phyloP scores from a whole-genome alignment of 2,797 vertebrate species.

The Sebastolobus alascanus region DNA sequence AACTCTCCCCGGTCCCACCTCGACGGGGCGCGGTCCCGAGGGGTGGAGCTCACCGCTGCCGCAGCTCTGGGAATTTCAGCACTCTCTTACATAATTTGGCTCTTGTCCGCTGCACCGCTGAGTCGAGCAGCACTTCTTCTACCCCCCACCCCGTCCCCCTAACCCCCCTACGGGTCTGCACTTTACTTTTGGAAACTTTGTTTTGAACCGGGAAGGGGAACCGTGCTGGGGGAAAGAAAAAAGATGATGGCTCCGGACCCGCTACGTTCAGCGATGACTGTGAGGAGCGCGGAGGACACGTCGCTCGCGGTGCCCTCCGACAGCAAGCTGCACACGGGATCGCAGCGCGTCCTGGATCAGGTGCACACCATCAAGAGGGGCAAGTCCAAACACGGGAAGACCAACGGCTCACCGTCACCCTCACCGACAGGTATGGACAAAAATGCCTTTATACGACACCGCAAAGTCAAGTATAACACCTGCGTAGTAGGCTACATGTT shows the following conservation, averaged over 20 bases:
- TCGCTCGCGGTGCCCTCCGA: constrained; percentile 85
- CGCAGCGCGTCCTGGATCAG: constrained; percentile 82
- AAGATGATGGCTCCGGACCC: constrained; percentile 77
- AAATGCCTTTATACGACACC: not conserved
- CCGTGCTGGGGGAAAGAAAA: not conserved
- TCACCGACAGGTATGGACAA: constrained; percentile 70
- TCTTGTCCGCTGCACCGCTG: not conserved
- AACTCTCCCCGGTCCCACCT: constrained; percentile 3
- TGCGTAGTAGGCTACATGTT: too few relatives aligned
- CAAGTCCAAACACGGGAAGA: constrained; percentile 69
- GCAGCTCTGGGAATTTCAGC: constrained; percentile 3
- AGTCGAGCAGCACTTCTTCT: not conserved
- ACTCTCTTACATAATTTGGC: not conserved
- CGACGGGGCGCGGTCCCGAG: constrained; percentile 61
- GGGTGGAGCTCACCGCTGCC: constrained; percentile 59
- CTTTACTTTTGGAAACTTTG: not conserved
- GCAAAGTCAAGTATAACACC: not conserved
- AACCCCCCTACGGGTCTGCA: not conserved
- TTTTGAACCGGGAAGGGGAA: not conserved
- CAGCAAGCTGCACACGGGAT: constrained; percentile 66
- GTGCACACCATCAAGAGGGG: constrained; percentile 81
- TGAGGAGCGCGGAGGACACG: constrained; percentile 75
- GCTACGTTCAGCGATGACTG: constrained; percentile 67
- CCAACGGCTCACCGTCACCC: constrained; percentile 16
- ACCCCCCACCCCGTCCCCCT: too few relatives aligned